A percentile compares a stretch with the other conserved stretches of the same genome.
Evolutionary conservation across 2,113 vertebrate genomes (phyloP).

Genomic region (Tachysurus vachellii): DNA sequence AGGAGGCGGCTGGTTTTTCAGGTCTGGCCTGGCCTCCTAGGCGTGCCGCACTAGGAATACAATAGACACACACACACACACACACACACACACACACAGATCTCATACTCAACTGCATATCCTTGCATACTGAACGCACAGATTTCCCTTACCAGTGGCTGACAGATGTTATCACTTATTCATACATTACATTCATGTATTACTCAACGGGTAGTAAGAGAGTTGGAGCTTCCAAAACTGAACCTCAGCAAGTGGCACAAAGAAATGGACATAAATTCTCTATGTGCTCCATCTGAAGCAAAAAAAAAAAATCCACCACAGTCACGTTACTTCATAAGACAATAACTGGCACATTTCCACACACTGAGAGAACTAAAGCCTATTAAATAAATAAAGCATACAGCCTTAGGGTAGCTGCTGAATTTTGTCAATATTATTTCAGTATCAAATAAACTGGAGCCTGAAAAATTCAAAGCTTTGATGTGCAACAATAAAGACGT

Average conservation of each 20-base stretch:
- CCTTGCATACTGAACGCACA: slow-evolving; percentile 21
- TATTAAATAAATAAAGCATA: not conserved
- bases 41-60: slow-evolving; percentile 61
- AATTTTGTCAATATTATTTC: not conserved
- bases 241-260: not conserved
- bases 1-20: slow-evolving; percentile 76
- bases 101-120: slow-evolving; percentile 14
- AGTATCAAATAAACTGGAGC: not conserved
- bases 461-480: not conserved
- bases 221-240: not conserved
- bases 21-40: slow-evolving; percentile 66
- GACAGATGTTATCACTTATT: slow-evolving; percentile 40
- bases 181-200: no score
- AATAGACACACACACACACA: slow-evolving; percentile 32
- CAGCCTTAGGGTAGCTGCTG: not conserved
- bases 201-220: not conserved
- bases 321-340: not conserved
- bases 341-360: not conserved
- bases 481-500: not conserved
- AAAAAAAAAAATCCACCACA: not conserved
- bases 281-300: not conserved
- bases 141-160: slow-evolving; percentile 36
- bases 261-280: not conserved
- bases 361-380: not conserved
- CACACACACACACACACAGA: slow-evolving; percentile 42